A percentile compares a stretch with the other conserved stretches of the same genome.
phyloP scores from a whole-genome alignment of 2,888 invertebrate genomes.

The Yponomeuta sedellus region DNA sequence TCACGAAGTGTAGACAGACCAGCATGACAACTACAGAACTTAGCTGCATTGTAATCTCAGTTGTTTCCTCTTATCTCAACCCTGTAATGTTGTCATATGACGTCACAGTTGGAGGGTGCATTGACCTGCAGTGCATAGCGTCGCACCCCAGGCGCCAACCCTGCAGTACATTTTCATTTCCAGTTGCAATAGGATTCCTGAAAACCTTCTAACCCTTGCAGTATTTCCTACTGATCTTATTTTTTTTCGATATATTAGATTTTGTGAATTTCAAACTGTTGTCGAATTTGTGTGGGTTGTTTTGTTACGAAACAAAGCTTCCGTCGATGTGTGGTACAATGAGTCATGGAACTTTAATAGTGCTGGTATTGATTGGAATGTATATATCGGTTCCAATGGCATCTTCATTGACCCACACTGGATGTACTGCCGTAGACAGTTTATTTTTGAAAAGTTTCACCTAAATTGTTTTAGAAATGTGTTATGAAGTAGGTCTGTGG shows the following conservation, averaged over 20 bases:
- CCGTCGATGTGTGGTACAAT: not conserved
- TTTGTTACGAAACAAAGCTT: not conserved
- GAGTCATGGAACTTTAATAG: not conserved
- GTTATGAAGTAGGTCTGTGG: not conserved
- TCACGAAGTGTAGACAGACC: too few relatives aligned
- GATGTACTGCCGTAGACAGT: too few relatives aligned
- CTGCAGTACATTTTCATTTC: slow-evolving; percentile 19
- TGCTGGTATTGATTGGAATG: not conserved
- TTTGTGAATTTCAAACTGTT: not conserved
- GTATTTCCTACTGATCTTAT: not conserved
- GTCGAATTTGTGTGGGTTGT: not conserved
- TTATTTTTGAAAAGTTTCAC: not conserved
- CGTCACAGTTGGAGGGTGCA: slow-evolving; percentile 42
- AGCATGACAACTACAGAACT: not conserved
- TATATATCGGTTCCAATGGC: not conserved
- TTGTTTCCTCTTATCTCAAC: not conserved
- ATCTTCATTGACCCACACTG: not conserved
- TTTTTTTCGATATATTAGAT: not conserved
- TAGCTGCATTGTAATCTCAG: not conserved
- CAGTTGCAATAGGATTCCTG: slow-evolving; percentile 9
- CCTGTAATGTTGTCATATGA: not conserved
- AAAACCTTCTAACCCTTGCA: slow-evolving; percentile 11
- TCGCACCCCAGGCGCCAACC: slow-evolving; percentile 15
- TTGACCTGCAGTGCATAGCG: slow-evolving; percentile 44
- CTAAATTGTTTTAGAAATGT: not conserved